Evolutionary conservation across 2,888 invertebrate species (phyloP), one percentile per base, ranked within the genome.

Genomic region (Dryadula phaetusa): DNA sequence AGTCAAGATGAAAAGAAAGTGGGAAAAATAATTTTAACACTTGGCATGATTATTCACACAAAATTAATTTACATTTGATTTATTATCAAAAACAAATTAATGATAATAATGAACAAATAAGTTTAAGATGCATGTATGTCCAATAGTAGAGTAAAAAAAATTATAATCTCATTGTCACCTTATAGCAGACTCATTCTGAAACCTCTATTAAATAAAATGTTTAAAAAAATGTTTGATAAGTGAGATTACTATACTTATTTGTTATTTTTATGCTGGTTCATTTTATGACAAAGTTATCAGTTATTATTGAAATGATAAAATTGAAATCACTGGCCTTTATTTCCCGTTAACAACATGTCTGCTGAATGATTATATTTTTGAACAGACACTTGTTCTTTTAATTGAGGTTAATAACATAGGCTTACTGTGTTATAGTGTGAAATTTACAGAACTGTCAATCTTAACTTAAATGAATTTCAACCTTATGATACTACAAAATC

Each of bases 391-490:
- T 78, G 76, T 81, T 74, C 77, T 77, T 76, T 81, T 88, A 88
- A 90, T 89, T 90, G 85, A 83, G 77, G 69, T 82, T 88, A 88
- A 88, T 88, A 85, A 83, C 79, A 83, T 79, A 77, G 71, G 61
- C 62, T 66, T 62, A 74, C 64, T 66, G 70, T 66, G 70, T 76
- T 77, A 74, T 76, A 74, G 71, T 69, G 73, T 74, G 67, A 70
- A 77, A 76, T 76, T 73, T 61, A 72, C 49, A 69, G 58, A 40
- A 63, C 69, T 66, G 56, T 62, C n/a, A 67, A 54, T 65, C 62
- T 47, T 62, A 49, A 25, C 61, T 54, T 60, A 25, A 65, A 67
- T 66, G 65, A 82, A 72, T 80, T 77, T 78, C 67, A 77, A 80
- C 82, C 75, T 79, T 84, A 81, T 22, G 64, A 16, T 25, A 7